Evolutionary conservation across 2,797 vertebrate genomes (phyloP).

Genomic region (Ficedula albicollis): DNA sequence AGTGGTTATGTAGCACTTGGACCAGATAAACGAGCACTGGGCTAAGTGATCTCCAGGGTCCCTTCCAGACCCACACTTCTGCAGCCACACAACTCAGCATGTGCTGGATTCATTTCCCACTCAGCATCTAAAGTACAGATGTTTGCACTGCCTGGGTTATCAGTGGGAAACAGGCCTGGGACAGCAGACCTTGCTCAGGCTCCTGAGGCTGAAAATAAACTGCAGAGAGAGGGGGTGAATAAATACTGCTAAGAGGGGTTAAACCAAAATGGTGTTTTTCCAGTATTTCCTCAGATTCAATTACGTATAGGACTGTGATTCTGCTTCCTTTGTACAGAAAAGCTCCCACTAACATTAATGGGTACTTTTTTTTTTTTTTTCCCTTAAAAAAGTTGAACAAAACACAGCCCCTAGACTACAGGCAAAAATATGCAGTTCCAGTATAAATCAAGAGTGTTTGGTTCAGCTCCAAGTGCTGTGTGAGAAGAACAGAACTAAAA

Average conservation of each 20-base stretch:
- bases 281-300: not conserved
- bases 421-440: not conserved
- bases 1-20: not conserved
- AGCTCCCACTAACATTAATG: not conserved
- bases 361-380: not conserved
- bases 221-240: not conserved
- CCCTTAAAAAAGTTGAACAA: not conserved
- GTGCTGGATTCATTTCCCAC: not conserved
- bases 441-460: not conserved
- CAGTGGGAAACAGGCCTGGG: not conserved
- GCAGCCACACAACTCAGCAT: not conserved
- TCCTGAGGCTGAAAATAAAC: not conserved
- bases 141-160: not conserved
- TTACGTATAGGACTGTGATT: not conserved
- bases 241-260: not conserved
- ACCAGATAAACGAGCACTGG: not conserved
- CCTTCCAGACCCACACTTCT: not conserved
- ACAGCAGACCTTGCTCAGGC: not conserved
- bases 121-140: not conserved
- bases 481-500: not conserved
- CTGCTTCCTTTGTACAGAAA: not conserved
- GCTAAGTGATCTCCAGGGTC: not conserved
- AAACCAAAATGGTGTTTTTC: not conserved
- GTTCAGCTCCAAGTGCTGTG: not conserved
- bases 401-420: not conserved